Conservation (phyloP, 2,888 invertebrate species). For the Clistopyga incitator region DNA sequence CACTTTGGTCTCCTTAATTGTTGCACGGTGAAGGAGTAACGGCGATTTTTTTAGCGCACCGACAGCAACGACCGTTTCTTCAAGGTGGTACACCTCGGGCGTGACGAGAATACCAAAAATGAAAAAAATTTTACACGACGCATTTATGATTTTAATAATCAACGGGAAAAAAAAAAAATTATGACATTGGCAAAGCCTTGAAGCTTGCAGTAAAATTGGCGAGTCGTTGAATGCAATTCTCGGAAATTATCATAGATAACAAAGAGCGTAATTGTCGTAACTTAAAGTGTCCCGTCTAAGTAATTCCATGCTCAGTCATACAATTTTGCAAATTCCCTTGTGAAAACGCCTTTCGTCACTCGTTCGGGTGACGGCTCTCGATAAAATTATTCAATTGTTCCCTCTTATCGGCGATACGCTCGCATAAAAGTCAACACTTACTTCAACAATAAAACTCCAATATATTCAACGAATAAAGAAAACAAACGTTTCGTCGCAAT, state of each 20-base stretch:
- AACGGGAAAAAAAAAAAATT: no score
- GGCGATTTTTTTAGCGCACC: not conserved
- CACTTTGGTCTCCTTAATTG: not conserved
- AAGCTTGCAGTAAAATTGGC: not conserved
- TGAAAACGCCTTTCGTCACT: not conserved
- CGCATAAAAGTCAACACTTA: not conserved
- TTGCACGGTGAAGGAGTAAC: not conserved
- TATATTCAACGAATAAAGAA: not conserved
- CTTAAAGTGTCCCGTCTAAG: not conserved
- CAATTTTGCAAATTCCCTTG: not conserved
- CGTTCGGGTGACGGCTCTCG: not conserved
- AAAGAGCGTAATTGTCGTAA: not conserved
- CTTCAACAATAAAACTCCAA: not conserved
- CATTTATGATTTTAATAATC: no score
- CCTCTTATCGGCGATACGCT: not conserved
- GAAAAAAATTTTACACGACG: not conserved
- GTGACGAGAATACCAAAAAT: not conserved
- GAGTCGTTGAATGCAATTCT: not conserved
- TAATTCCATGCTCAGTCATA: not conserved
- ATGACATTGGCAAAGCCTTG: not conserved
- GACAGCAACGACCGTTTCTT: slow-evolving; percentile 1
- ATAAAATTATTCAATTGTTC: not conserved
- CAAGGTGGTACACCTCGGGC: not conserved
- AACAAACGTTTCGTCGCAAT: not conserved
- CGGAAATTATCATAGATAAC: slow-evolving; percentile 7